Base-by-base conservation (phyloP, 2,888 invertebrate species). In the Cryptocephalus moraei region DNA sequence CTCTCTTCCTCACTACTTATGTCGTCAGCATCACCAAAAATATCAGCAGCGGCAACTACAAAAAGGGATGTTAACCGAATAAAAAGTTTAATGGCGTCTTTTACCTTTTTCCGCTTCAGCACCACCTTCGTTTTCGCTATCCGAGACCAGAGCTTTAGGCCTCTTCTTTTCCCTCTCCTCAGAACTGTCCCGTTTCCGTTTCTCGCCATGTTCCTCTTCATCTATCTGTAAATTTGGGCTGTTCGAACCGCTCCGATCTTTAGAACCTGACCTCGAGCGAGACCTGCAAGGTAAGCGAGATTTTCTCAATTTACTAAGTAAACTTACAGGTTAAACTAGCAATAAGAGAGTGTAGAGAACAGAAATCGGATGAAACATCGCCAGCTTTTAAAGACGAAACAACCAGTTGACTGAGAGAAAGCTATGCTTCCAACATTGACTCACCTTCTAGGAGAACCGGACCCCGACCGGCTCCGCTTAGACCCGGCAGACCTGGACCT, bases 1-100 rank as follows among this genome's bases (percentile, higher is more conserved):
- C 74, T 80, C 49, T 87, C 90, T 57, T 90, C 89, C 55, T 91
- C 92, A 8, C 87, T 83, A 65, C 91, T 91, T 41, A 93, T 93
- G 66, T 93, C 93, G 51, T 91, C 86, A 11, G 92, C 93, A 72
- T 93, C 93, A 9, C 94, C 94, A 70, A 94, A 94, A 32, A 94
- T 74, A 8, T 89, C 91, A 54, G 86, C 86, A 0, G 91, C 88
- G 32, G 82, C 84, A 44, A 82, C 84, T 76, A 68, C 49, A 60
- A 43, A 43, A 36, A 36, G 2, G 6, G 6, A 6, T 36, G n/a
- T 11, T 11, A 36, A 36, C 6, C n/a, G 41, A 53, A 22, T 4
- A 22, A 22, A 22, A n/a, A n/a, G n/a, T n/a, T n/a, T 22, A 22
- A 22, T 22, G 22, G 22, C 6, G 22, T 22, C 22, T 11, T 32